Evolutionary conservation across 64 coral and sea anemone species (phyloP).

Genomic region (Montipora sp.): DNA sequence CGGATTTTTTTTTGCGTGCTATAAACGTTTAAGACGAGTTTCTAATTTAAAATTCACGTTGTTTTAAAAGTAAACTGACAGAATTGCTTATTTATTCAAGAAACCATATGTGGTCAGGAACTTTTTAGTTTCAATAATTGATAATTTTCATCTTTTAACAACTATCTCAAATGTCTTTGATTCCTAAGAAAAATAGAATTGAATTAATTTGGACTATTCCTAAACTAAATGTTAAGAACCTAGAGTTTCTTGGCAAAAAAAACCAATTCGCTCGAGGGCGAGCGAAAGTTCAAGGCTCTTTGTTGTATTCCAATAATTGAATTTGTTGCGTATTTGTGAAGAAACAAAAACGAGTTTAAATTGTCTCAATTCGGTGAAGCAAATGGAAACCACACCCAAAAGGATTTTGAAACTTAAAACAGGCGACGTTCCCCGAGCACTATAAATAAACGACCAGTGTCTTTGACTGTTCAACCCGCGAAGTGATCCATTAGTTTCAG

Average conservation of each 20-base stretch:
- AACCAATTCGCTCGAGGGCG: neutral
- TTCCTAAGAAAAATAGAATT: neutral
- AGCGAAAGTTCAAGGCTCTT: neutral
- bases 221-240: neutral
- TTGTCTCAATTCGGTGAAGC: neutral
- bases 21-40: neutral
- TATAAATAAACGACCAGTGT: neutral
- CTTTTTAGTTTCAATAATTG: slow-evolving; percentile 35
- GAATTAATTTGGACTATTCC: neutral
- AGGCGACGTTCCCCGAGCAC: neutral
- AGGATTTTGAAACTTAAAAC: neutral
- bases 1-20: neutral
- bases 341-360: neutral
- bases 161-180: neutral
- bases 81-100: slow-evolving; percentile 1
- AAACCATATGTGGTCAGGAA: neutral
- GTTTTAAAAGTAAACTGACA: slow-evolving; percentile 4
- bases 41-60: slow-evolving; percentile 44
- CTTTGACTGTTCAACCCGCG: too few species aligned
- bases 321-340: neutral
- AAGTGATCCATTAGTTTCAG: neutral
- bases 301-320: too few species aligned
- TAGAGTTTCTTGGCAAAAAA: neutral
- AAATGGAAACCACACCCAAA: neutral
- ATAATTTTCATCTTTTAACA: slow-evolving; percentile 25